Evolutionary conservation across 1,140 invertebrate species (phyloP).

Genomic region (Gonioctena quinquepunctata): DNA sequence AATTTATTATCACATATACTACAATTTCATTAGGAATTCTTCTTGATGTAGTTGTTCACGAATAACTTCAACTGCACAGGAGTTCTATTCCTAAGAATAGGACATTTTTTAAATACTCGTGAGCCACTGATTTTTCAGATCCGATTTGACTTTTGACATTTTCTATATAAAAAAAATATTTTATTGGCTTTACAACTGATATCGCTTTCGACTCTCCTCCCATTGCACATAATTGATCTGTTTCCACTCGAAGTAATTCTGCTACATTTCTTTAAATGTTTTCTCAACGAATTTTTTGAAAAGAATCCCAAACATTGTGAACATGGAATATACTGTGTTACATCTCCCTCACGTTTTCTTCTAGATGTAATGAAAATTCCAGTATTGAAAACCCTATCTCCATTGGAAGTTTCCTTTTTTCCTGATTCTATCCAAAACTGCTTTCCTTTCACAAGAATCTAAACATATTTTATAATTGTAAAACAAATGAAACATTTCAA

Average conservation of each 20-base stretch:
- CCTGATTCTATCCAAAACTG: not conserved
- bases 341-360: not conserved
- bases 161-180: too few relatives aligned
- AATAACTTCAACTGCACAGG: too few relatives aligned
- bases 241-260: not conserved
- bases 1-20: too few relatives aligned
- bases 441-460: not conserved
- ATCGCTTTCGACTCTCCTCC: not conserved
- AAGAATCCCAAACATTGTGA: conserved; percentile 10
- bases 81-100: too few relatives aligned
- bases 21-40: too few relatives aligned
- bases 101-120: too few relatives aligned
- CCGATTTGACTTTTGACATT: too few relatives aligned
- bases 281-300: not conserved
- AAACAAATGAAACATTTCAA: too few relatives aligned
- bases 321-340: not conserved
- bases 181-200: not conserved
- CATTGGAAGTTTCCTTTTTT: not conserved
- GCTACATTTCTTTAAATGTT: conserved; percentile 2
- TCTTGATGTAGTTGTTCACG: too few relatives aligned
- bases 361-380: not conserved
- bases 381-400: not conserved
- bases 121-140: too few relatives aligned
- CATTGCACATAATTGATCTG: not conserved
- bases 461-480: not conserved